Percentiles rank a stretch among this genome's conserved stretches.
These are phyloP conservation scores for Nesoenas mayeri DNA, from an alignment of 2,113 vertebrate species.

Conservation along the genomic window DNA sequence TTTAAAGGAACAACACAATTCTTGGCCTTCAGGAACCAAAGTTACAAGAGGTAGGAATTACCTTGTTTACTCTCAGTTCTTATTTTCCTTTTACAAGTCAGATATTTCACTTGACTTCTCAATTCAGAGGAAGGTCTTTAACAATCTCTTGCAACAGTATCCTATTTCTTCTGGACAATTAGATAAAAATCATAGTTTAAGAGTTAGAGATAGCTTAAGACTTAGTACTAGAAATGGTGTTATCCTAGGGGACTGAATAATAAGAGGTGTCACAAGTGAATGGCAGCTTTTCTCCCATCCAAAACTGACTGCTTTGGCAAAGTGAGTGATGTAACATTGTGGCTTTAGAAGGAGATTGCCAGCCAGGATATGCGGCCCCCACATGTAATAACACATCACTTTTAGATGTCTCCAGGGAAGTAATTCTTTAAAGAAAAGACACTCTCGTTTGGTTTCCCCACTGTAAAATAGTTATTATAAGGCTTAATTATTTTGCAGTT, in stretches of 20 bases:
- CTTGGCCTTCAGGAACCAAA: conserved; percentile 43
- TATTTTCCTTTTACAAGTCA: background rate
- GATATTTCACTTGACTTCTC: background rate
- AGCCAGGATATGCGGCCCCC: background rate
- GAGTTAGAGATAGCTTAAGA: background rate
- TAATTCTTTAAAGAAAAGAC: background rate
- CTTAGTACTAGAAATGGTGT: background rate
- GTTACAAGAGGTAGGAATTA: background rate
- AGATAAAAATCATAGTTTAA: background rate
- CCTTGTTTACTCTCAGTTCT: conserved; percentile 45
- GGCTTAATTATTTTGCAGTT: background rate
- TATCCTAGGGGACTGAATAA: background rate
- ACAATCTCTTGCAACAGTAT: background rate
- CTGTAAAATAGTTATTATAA: background rate
- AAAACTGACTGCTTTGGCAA: background rate
- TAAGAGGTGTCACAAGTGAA: background rate
- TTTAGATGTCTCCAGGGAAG: background rate
- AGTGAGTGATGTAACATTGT: background rate
- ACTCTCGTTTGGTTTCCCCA: background rate
- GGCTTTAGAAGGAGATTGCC: background rate
- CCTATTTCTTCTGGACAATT: background rate
- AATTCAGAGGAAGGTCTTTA: background rate
- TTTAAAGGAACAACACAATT: conserved; percentile 60
- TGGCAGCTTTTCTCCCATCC: background rate
- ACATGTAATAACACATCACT: background rate